Percentiles rank a stretch among this genome's conserved stretches.
phyloP scores from a whole-genome alignment of 2,888 invertebrate species.

The Neoascia interrupta region DNA sequence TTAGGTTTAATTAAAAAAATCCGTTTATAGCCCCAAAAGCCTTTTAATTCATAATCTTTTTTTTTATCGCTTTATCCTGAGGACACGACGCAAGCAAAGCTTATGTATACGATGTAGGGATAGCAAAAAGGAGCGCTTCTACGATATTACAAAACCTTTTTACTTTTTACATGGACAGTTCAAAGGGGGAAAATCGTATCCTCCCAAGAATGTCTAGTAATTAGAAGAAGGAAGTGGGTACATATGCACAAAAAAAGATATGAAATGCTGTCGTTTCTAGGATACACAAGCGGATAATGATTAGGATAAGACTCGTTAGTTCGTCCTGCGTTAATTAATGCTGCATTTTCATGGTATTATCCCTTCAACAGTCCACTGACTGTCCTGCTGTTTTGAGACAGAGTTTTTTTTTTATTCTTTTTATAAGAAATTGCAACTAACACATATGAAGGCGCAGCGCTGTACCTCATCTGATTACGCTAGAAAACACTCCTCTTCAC shows the following conservation, averaged over 20 bases:
- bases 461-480: no score
- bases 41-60: constrained; percentile 27
- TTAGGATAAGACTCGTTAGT: constrained; percentile 53
- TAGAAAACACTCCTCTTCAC: no score
- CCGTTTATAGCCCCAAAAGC: constrained; percentile 24
- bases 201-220: constrained; percentile 46
- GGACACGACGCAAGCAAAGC: not conserved
- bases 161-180: no score
- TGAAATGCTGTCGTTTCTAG: constrained; percentile 15
- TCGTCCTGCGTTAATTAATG: constrained; percentile 61
- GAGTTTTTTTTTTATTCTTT: not conserved
- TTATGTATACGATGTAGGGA: not conserved
- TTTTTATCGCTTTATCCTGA: not conserved
- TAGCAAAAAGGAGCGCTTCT: not conserved
- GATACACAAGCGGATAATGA: constrained; percentile 37
- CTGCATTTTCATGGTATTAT: constrained; percentile 46
- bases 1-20: constrained; percentile 33
- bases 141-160: constrained; percentile 19
- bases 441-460: no score
- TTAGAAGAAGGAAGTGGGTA: constrained; percentile 29
- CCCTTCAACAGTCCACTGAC: no score
- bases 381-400: no score
- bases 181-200: no score
- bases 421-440: no score
- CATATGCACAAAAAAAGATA: constrained; percentile 48